Percentiles rank a stretch among this genome's conserved stretches.
Conservation (phyloP, 2,888 invertebrate species). For the Argyresthia albistria region DNA sequence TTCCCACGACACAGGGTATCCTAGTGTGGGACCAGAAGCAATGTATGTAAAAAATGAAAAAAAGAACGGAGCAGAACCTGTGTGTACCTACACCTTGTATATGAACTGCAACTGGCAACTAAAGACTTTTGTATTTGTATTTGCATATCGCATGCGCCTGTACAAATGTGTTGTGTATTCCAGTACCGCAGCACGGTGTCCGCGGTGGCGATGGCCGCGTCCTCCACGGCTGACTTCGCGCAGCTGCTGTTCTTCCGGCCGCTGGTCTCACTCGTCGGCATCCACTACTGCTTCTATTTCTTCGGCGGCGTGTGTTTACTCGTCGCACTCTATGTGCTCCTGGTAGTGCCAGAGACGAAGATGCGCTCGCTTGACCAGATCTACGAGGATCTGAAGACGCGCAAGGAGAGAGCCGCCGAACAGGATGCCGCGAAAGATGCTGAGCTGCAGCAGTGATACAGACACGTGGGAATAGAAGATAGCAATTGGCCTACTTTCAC, state of each 20-base stretch:
- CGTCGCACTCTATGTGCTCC: constrained; percentile 15
- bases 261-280: constrained; percentile 15
- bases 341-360: constrained; percentile 22
- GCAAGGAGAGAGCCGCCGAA: constrained; percentile 11
- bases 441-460: too few relatives aligned
- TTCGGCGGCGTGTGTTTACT: constrained; percentile 19
- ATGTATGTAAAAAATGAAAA: too few relatives aligned
- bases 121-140: too few relatives aligned
- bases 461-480: too few relatives aligned
- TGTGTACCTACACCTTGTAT: too few relatives aligned
- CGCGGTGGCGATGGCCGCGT: constrained; percentile 20
- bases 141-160: too few relatives aligned
- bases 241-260: constrained; percentile 22
- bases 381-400: constrained; percentile 17
- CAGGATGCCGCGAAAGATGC: neutral
- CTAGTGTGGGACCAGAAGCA: too few relatives aligned
- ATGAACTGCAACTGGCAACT: too few relatives aligned
- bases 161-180: too few relatives aligned
- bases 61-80: too few relatives aligned
- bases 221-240: constrained; percentile 17
- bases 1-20: too few relatives aligned
- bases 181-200: constrained; percentile 23
- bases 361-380: constrained; percentile 19
- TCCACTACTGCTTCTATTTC: constrained; percentile 19
- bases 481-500: too few relatives aligned